phyloP scores from a whole-genome alignment of 2,888 invertebrate species.

The Chironomus riparius region DNA sequence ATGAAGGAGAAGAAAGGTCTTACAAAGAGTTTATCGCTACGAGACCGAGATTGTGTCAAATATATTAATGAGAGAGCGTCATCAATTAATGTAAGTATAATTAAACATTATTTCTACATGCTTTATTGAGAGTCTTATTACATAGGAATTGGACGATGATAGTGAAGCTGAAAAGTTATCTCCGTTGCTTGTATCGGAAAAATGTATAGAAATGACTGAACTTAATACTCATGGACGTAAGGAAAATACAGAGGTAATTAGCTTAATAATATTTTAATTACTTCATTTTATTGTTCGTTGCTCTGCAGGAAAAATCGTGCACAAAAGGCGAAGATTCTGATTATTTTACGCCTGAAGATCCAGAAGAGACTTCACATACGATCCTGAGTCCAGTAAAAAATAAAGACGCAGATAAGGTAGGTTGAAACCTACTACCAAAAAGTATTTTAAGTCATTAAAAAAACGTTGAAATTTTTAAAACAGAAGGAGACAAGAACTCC shows the following conservation, averaged over 20 bases:
- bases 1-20: constrained; percentile 29
- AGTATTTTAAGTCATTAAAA: background rate
- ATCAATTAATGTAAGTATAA: constrained; percentile 29
- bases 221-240: constrained; percentile 39
- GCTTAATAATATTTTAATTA: too few species aligned
- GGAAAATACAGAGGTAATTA: background rate
- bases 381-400: constrained; percentile 50
- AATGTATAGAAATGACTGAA: background rate
- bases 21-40: constrained; percentile 29
- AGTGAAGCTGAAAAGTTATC: constrained; percentile 77
- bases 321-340: constrained; percentile 59
- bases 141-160: constrained; percentile 55
- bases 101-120: background rate
- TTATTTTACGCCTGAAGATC: constrained; percentile 72
- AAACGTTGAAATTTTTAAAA: background rate
- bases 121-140: background rate
- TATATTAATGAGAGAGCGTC: constrained; percentile 52
- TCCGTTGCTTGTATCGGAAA: constrained; percentile 48
- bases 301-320: constrained; percentile 3
- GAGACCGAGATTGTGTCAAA: constrained; percentile 50
- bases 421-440: constrained; percentile 22
- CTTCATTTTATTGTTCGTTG: too few species aligned
- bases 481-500: constrained; percentile 28
- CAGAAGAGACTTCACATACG: constrained; percentile 50
- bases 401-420: constrained; percentile 34